Conservation (phyloP, 2,888 invertebrate species). For the Hyposoter dolosus region DNA sequence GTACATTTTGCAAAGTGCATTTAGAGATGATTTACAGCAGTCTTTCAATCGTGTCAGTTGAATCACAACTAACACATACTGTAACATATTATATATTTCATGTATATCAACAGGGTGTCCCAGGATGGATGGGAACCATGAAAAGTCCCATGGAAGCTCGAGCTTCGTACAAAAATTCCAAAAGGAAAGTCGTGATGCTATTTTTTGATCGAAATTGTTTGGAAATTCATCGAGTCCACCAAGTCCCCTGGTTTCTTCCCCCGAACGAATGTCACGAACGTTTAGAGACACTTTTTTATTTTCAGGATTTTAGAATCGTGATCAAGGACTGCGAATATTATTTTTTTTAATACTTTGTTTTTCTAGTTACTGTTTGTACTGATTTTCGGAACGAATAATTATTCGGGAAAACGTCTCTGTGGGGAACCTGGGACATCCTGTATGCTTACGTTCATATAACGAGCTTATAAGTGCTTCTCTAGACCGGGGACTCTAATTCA, state of each 20-base stretch:
- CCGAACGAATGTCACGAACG: background rate
- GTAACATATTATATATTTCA: slow-evolving; percentile 39
- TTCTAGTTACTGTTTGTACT: too few species aligned
- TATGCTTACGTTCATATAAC: slow-evolving; percentile 31
- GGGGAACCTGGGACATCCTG: background rate
- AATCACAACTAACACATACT: slow-evolving; percentile 62
- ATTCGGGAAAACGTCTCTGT: background rate
- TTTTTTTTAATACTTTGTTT: too few species aligned
- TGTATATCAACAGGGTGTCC: slow-evolving; percentile 26
- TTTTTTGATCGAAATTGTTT: background rate
- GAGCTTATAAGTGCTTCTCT: slow-evolving; percentile 58
- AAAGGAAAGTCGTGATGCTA: background rate
- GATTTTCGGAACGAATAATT: background rate
- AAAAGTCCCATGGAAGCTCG: background rate
- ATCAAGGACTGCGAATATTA: too few species aligned
- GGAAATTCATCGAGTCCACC: background rate
- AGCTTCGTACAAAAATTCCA: background rate
- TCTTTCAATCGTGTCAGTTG: slow-evolving; percentile 68
- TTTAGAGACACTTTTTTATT: background rate
- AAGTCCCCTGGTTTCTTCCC: too few species aligned
- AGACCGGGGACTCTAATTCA: slow-evolving; percentile 60
- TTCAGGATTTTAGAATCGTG: background rate
- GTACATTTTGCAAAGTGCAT: slow-evolving; percentile 68
- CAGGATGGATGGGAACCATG: background rate
- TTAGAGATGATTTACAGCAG: slow-evolving; percentile 68